Percentiles rank a stretch among this genome's conserved stretches.
Conservation (phyloP, 2,888 invertebrate genomes). For the Oscheius sp. region DNA sequence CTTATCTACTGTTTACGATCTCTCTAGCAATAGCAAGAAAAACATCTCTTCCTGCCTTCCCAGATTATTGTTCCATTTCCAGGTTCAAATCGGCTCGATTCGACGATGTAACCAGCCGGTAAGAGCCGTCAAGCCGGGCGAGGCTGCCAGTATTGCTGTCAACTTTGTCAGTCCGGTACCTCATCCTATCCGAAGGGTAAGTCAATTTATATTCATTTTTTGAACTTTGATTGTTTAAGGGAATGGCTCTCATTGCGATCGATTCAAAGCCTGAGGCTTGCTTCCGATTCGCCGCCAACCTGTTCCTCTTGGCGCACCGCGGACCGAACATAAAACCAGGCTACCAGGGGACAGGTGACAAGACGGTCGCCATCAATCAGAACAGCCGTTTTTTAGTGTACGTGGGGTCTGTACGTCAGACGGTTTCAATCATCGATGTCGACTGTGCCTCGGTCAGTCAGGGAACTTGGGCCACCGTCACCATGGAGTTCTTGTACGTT, state of each 20-base stretch:
- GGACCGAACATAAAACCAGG: constrained; percentile 72
- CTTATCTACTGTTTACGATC: constrained; percentile 1
- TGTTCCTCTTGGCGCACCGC: constrained; percentile 82
- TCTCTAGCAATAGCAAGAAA: neutral
- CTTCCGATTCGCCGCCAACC: constrained; percentile 82
- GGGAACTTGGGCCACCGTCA: constrained; percentile 86
- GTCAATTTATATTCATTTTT: constrained; percentile 12
- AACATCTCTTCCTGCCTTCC: neutral
- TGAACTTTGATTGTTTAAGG: constrained; percentile 75
- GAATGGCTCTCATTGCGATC: constrained; percentile 84
- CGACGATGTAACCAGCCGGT: constrained; percentile 87
- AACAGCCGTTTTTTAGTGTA: constrained; percentile 79
- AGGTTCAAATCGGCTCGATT: constrained; percentile 83
- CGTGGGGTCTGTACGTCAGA: constrained; percentile 93
- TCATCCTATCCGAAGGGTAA: constrained; percentile 73
- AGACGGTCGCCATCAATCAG: neutral
- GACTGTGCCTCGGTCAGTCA: constrained; percentile 78
- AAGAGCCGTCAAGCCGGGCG: constrained; percentile 87
- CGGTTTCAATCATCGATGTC: constrained; percentile 82
- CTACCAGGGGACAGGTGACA: constrained; percentile 80
- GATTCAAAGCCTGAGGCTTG: constrained; percentile 69
- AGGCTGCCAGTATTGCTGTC: constrained; percentile 87
- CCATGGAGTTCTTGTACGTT: constrained; percentile 78
- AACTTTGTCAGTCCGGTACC: constrained; percentile 71
- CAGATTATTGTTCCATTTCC: constrained; percentile 52